phyloP scores from a whole-genome alignment of 2,113 vertebrate genomes.

The Erythrolamprus reginae region DNA sequence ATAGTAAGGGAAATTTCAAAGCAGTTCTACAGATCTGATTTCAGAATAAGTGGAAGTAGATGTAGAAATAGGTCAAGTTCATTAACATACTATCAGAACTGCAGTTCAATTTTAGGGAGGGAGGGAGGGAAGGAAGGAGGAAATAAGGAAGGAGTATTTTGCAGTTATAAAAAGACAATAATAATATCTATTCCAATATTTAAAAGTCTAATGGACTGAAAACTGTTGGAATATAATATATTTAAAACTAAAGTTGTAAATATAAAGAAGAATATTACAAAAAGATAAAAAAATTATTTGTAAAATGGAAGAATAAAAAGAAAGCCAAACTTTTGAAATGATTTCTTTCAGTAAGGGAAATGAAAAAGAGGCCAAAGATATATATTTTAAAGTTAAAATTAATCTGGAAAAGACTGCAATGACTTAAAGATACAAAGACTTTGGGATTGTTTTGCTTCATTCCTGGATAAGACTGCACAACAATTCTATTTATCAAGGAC shows the following conservation, averaged over 20 bases:
- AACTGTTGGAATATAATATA: neutral
- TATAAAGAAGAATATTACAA: neutral
- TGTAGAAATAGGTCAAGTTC: neutral
- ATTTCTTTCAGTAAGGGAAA: neutral
- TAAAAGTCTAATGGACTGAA: neutral
- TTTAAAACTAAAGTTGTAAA: neutral
- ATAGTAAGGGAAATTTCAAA: neutral
- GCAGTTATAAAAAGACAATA: neutral
- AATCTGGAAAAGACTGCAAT: slow-evolving; percentile 11
- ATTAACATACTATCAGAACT: neutral
- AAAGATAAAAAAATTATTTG: neutral
- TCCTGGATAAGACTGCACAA: neutral
- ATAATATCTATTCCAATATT: neutral
- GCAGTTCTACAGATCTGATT: neutral
- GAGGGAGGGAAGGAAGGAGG: neutral
- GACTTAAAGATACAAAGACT: slow-evolving; percentile 1
- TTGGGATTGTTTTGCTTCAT: neutral
- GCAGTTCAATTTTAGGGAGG: neutral
- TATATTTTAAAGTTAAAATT: slow-evolving; percentile 1
- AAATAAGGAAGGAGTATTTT: neutral
- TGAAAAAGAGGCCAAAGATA: neutral
- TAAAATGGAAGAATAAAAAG: slow-evolving; percentile 15
- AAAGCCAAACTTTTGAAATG: slow-evolving; percentile 19
- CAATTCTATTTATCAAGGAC: slow-evolving; percentile 11
- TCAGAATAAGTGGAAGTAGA: neutral